phyloP scores from a whole-genome alignment of 23 tunicate species.

The Diplosoma virens region DNA sequence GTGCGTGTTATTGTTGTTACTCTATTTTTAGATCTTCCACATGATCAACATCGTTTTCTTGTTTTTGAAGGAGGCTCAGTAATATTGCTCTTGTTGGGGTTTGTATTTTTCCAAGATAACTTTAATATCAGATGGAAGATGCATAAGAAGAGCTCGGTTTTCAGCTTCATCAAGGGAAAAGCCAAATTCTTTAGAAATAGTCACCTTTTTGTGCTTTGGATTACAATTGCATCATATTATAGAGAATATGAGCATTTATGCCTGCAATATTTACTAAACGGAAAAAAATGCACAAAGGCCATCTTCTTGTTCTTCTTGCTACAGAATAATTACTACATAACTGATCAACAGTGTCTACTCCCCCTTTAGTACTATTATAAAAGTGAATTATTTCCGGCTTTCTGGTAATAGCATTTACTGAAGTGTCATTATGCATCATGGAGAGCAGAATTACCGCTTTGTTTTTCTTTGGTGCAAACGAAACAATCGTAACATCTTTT shows the following conservation, averaged over 20 bases:
- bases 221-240: not conserved
- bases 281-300: not conserved
- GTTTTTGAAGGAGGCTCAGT: not conserved
- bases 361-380: not conserved
- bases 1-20: not conserved
- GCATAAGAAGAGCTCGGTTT: not conserved
- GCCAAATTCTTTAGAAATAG: not conserved
- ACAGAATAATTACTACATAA: not conserved
- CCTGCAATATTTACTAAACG: not conserved
- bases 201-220: not conserved
- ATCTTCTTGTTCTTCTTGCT: too few species aligned
- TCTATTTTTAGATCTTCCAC: not conserved
- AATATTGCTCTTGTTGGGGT: not conserved
- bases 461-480: not conserved
- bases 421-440: not conserved
- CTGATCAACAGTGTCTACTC: not conserved
- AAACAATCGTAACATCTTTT: not conserved
- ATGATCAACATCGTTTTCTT: not conserved
- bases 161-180: not conserved
- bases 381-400: not conserved
- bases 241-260: not conserved
- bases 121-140: not conserved
- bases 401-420: not conserved
- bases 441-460: not conserved
- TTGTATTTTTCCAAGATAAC: not conserved